Base-by-base conservation (phyloP, 2,797 vertebrate species). In the Eidolon dupreanum region DNA sequence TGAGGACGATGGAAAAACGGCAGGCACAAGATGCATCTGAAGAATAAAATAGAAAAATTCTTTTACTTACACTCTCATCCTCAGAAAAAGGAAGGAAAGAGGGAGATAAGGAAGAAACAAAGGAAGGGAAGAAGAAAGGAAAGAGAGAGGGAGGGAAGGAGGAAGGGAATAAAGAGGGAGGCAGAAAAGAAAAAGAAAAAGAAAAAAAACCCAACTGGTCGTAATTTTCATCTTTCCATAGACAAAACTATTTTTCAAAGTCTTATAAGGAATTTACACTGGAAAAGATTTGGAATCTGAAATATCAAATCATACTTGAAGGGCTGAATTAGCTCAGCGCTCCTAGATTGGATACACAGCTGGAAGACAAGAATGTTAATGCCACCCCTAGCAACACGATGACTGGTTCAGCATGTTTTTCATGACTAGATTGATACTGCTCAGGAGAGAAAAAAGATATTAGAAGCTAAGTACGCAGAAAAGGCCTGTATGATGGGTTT, bases 221-320 rank as follows among this genome's bases (percentile, higher is more conserved):
- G 11, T 5, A 63, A 16, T 68, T 91, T 92, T n/a, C 9, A 66
- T 70, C n/a, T 96, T 79, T 73, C 28, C 31, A 61, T n/a, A 57
- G 11, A 71, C 63, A 81, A 81, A 83, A 66, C 22, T 82, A 38
- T 63, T n/a, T 71, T 66, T 75, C 22, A 93, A 82, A 84, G 24
- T 71, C 24, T 38, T 84, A 57, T 8, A 87, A 82, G 38, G 26
- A 84, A 91, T 2, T 90, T 61, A 91, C 73, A 85, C 17, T 51
- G 51, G 33, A 84, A 89, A 93, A 83, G 31, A 73, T 49, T 31
- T 71, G 16, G 28, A 83, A 65, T 92, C 43, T 84, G 83, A 95
- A 92, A 81, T 61, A 88, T n/a, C 22, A 6, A 83, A 28, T 57
- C 36, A 33, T 66, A 66, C 10, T 9, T 2, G 8, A 70, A 95